Conservation (phyloP, 2,113 vertebrate species). For the Hippolais icterina region DNA sequence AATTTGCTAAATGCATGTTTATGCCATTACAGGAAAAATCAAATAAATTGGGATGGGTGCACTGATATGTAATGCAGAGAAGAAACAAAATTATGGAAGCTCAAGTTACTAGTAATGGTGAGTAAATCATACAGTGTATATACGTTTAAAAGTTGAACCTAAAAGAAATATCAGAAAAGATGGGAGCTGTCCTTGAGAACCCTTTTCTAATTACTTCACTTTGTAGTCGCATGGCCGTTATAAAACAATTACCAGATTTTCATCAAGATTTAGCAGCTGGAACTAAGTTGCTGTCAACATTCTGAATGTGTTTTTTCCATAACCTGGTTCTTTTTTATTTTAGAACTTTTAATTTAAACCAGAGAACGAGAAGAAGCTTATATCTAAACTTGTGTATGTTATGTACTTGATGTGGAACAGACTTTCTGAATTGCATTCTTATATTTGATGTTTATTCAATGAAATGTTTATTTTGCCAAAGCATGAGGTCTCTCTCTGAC, state of each 20-base stretch:
- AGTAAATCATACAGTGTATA: neutral
- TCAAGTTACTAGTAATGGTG: neutral
- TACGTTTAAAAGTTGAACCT: neutral
- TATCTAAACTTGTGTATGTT: neutral
- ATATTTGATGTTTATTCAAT: neutral
- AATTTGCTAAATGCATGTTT: neutral
- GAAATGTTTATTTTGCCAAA: constrained; percentile 22
- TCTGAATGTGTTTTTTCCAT: neutral
- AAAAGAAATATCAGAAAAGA: neutral
- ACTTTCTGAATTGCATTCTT: neutral
- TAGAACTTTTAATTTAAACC: neutral
- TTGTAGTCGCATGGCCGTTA: neutral
- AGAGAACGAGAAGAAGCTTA: neutral
- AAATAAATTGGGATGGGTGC: neutral
- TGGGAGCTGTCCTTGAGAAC: neutral
- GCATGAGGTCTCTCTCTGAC: neutral
- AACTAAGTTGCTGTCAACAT: neutral
- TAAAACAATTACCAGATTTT: neutral
- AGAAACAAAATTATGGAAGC: neutral
- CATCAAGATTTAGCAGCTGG: neutral
- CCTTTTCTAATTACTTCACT: neutral
- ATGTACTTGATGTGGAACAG: neutral
- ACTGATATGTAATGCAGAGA: neutral
- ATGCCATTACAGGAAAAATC: neutral
- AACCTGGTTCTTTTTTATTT: neutral